These are phyloP conservation scores for Andrena trimmerana DNA, from an alignment of 2,888 invertebrate genomes.

Conservation along the genomic window DNA sequence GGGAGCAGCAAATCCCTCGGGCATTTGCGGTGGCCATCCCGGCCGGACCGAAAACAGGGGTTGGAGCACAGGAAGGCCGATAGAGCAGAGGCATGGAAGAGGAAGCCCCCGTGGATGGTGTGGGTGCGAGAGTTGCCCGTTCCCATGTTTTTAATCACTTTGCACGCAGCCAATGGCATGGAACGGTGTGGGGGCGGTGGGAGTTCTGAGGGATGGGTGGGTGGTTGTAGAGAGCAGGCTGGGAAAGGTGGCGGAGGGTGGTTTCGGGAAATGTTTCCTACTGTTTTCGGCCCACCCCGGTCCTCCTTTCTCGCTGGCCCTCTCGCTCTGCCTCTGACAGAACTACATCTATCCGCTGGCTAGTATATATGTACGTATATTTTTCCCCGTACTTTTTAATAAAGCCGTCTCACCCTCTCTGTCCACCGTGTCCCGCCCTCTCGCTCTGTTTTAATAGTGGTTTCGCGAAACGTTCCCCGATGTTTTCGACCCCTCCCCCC, in stretches of 20 bases:
- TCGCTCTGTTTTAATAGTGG: conserved; percentile 2
- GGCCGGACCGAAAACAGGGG: conserved; percentile 66
- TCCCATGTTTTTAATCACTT: conserved; percentile 80
- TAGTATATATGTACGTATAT: conserved; percentile 4
- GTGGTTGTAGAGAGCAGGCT: background rate
- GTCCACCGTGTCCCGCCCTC: background rate
- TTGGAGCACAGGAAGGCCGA: conserved; percentile 59
- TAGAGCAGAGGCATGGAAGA: conserved; percentile 56
- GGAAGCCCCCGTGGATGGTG: conserved; percentile 40
- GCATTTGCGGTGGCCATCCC: conserved; percentile 76
- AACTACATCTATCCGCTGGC: conserved; percentile 37
- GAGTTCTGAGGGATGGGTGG: background rate
- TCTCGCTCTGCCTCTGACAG: conserved; percentile 3
- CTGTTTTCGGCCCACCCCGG: conserved; percentile 43
- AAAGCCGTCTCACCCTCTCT: conserved; percentile 34
- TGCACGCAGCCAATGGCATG: conserved; percentile 78
- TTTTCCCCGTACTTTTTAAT: conserved; percentile 43
- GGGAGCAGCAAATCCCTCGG: conserved; percentile 74
- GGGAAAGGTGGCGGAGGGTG: conserved; percentile 31
- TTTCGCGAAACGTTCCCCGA: conserved; percentile 25
- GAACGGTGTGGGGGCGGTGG: conserved; percentile 42
- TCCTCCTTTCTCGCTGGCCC: conserved; percentile 3
- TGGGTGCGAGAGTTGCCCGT: conserved; percentile 67
- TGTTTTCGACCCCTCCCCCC: conserved; percentile 8
- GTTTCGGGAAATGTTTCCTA: conserved; percentile 63